Conservation (phyloP, 2,888 invertebrate genomes). For the Arenicola marina region DNA sequence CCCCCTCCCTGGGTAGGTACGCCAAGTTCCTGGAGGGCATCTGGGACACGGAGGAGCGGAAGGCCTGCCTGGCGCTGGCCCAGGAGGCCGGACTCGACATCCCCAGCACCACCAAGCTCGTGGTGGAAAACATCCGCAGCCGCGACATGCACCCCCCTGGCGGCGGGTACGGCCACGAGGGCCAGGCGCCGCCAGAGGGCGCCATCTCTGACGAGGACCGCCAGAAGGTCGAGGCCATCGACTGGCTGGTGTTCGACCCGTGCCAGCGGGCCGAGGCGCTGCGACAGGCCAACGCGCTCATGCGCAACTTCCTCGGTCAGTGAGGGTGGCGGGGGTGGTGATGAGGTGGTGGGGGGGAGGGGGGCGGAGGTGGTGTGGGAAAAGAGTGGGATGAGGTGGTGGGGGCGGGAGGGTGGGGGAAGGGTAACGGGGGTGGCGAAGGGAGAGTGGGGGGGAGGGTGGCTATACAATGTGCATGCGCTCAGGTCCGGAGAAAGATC, state of each 20-base stretch:
- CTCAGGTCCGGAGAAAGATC: too few relatives aligned
- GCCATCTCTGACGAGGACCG: conserved; percentile 67
- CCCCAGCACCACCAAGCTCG: conserved; percentile 79
- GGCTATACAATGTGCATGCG: too few relatives aligned
- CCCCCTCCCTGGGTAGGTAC: conserved; percentile 46
- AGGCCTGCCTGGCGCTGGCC: conserved; percentile 65
- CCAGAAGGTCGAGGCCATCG: conserved; percentile 77
- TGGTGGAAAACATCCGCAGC: conserved; percentile 75
- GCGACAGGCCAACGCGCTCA: conserved; percentile 85
- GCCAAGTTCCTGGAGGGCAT: conserved; percentile 63
- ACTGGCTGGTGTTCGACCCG: conserved; percentile 81
- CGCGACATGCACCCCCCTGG: too few relatives aligned
- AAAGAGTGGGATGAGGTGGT: too few relatives aligned
- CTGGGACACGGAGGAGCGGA: conserved; percentile 52
- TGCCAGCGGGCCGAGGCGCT: conserved; percentile 80
- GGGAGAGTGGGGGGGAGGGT: too few relatives aligned
- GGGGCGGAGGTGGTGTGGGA: too few relatives aligned
- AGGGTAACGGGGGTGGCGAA: too few relatives aligned
- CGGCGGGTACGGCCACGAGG: conserved; percentile 49
- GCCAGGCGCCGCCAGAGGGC: conserved; percentile 66
- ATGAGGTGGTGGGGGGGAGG: too few relatives aligned
- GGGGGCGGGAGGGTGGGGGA: too few relatives aligned
- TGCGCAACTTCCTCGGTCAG: conserved; percentile 79
- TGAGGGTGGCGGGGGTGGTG: too few relatives aligned
- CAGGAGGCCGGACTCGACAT: conserved; percentile 76